Base-by-base conservation (phyloP, 1,140 invertebrate genomes). In the Drosophila tani region DNA sequence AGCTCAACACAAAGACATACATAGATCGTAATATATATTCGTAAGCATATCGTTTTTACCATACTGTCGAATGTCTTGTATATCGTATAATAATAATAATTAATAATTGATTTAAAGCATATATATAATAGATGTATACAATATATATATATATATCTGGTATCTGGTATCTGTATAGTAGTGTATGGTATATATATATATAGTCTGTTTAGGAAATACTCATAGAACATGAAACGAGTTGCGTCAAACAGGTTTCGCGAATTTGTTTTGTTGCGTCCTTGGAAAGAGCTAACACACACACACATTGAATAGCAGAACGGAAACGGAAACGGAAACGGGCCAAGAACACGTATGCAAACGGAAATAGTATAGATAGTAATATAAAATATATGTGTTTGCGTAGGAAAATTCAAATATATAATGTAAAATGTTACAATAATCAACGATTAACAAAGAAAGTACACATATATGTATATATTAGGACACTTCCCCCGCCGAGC, bases 21-120 rank as follows among this genome's bases (percentile, higher is more conserved):
- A 58, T 56, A 65, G 65, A 76, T 78, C 78, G 60, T 80, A 70
- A 77, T 84, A 76, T 87, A 75, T 85, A 90, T 70, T 68, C 78
- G 75, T 85, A 82, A 82, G 85, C 81, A 90, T 88, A 90, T 90
- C 65, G 77, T 81, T 90, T 90, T 90, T 55, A 90, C 55, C 81
- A 90, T 90, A 90, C 85, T 90, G 85, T 80, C 82, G 85, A 90
- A 90, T 90, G 85, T 90, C 85, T 88, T 90, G 56, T 81, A 76
- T 80, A 74, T 79, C 65, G 83, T 86, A 86, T 82, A 81, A 79
- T 83, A 82, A 82, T 82, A 81, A 85, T 86, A 86, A 82, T 85
- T 90, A 85, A 79, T 86, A 85, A 90, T 90, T 90, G 75, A 82
- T 90, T 90, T 90, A 90, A 88, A 88, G 85, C 81, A 90, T 88